A percentile compares a stretch with the other conserved stretches of the same genome.
These are phyloP conservation scores for Ptyas mucosa DNA, from an alignment of 2,113 vertebrate genomes.

Conservation along the genomic window DNA sequence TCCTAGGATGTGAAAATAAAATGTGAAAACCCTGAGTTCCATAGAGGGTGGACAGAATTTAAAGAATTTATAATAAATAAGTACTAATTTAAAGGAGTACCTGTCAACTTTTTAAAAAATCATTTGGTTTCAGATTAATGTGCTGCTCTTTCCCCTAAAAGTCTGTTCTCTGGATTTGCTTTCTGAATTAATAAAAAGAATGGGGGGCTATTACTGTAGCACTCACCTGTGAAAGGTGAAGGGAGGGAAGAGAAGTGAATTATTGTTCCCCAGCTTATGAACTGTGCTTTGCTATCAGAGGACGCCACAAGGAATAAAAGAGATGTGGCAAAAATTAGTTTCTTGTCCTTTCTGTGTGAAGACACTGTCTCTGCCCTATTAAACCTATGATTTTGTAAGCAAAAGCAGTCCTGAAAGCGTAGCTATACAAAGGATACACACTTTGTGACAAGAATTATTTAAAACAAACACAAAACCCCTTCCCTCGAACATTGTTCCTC, in stretches of 20 bases:
- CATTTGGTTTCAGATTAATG: background rate
- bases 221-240: background rate
- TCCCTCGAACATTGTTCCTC: background rate
- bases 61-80: background rate
- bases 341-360: background rate
- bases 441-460: rapidly evolving
- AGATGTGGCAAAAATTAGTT: rapidly evolving
- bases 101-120: background rate
- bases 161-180: background rate
- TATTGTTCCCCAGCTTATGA: background rate
- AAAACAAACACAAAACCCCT: rapidly evolving
- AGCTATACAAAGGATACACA: background rate
- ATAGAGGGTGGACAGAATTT: background rate
- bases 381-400: rapidly evolving
- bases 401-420: background rate
- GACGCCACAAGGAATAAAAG: background rate
- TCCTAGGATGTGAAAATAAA: background rate
- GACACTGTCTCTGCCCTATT: background rate
- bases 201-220: background rate
- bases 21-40: background rate
- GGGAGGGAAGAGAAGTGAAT: background rate
- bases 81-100: background rate
- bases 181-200: conserved; percentile 18
- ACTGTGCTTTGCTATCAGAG: rapidly evolving
- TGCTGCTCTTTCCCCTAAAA: conserved; percentile 13